Evolutionary conservation across 2,888 invertebrate species (phyloP), one percentile per base, ranked within the genome.

Genomic region (Dichetophora obliterata): DNA sequence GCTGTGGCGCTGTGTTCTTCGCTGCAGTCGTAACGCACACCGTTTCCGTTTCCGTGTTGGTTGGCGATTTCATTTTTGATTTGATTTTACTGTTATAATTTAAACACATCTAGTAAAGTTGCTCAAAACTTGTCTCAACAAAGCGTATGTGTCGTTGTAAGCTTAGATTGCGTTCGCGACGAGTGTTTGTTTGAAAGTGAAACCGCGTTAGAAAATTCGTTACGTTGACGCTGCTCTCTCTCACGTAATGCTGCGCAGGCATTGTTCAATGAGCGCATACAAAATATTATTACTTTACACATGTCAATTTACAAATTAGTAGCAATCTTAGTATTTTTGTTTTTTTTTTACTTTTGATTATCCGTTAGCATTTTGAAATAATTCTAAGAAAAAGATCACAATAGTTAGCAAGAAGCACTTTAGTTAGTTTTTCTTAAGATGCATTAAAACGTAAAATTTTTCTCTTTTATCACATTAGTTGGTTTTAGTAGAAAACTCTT

Each of bases 51-150:
- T 82, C 81, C 84, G 86, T 85, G 77, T 84, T 83, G 80, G 83
- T 82, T 79, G 84, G 84, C 81, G 86, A 83, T 85, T 87, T 87
- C 85, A 86, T 88, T 85, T 86, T 87, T 81, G 86, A 85, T 84
- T 86, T 86, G 68, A 86, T 85, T 83, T 84, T 87, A 82, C 83
- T 84, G 83, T 83, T 86, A 80, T 84, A 84, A 82, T 83, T 83
- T 82, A 85, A 83, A 84, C 83, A 84, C 88, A 88, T 88, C 86
- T 87, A 88, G 77, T 72, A 54, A 76, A 52, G 72, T 57, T 54
- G 14, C 61, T 63, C 27, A 69, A 59, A 66, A 34, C 59, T 34
- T 16, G 24, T 11, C 57, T 14, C 37, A 66, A 34, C 16, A 11
- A 66, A n/a, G 11, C 31, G 31, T 19, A 31, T 48, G 48, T 50